Percentiles rank a stretch among this genome's conserved stretches.
Conservation (phyloP, 2,113 vertebrate genomes). For the Pycnonotus jocosus region DNA sequence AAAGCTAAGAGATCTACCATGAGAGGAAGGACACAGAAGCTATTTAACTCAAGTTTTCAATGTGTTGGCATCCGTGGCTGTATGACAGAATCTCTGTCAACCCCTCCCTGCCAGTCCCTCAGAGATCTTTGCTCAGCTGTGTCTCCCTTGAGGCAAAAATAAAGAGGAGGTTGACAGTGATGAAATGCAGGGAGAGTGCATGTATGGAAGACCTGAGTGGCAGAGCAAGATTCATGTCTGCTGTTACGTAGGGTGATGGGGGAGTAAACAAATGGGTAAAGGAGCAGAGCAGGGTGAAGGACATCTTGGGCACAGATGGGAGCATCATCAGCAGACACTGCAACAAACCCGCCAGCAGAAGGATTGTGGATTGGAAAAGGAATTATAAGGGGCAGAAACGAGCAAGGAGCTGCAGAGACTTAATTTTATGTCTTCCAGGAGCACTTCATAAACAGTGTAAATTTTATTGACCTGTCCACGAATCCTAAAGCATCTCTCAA, state of each 20-base stretch:
- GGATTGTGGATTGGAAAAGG: neutral
- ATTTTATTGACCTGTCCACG: slow-evolving; percentile 1
- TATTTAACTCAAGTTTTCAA: neutral
- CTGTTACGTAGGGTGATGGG: neutral
- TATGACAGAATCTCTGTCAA: neutral
- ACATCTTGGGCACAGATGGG: neutral
- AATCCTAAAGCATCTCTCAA: slow-evolving; percentile 4
- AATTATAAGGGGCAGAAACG: neutral
- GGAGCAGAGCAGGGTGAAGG: slow-evolving; percentile 1
- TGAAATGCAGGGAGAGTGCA: neutral
- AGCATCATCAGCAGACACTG: neutral
- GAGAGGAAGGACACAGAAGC: neutral
- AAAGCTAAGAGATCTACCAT: neutral
- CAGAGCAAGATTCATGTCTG: neutral
- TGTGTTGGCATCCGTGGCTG: neutral
- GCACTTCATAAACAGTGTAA: neutral
- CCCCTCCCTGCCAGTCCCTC: neutral
- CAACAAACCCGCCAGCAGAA: neutral
- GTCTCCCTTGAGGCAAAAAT: neutral
- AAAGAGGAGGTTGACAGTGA: neutral
- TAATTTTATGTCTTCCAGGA: neutral
- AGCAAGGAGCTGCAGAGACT: neutral
- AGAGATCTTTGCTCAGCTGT: neutral
- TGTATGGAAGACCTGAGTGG: neutral
- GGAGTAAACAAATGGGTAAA: slow-evolving; percentile 3